Conservation (phyloP, 2,797 vertebrate species). For the Clarias pachynema region DNA sequence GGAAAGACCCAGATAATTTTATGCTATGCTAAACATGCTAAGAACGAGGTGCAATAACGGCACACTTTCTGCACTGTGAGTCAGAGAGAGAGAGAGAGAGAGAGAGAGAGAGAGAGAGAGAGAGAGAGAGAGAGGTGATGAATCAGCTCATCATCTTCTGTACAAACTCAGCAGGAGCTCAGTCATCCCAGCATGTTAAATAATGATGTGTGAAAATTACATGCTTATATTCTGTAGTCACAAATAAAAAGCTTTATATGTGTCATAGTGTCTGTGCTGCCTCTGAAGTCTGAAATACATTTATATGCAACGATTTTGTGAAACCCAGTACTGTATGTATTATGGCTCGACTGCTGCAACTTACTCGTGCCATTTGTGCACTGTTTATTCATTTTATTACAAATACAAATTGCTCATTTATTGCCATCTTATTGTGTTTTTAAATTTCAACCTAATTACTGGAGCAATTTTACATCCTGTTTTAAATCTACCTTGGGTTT, state of each 20-base stretch:
- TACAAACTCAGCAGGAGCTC: conserved; percentile 34
- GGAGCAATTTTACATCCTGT: background rate
- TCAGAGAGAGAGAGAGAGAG: conserved; percentile 18
- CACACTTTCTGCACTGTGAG: conserved; percentile 36
- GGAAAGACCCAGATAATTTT: conserved; percentile 50
- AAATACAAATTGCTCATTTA: background rate
- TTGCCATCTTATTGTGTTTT: background rate
- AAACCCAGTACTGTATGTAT: background rate
- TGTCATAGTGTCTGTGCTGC: background rate
- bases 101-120: conserved; percentile 2
- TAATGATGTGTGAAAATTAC: background rate
- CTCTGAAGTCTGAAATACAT: too few relatives aligned
- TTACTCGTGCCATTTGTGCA: background rate
- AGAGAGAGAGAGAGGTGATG: conserved; percentile 15
- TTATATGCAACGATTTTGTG: background rate
- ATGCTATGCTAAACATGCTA: conserved; percentile 45
- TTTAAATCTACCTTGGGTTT: background rate
- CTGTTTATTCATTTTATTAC: background rate
- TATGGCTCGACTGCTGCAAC: background rate
- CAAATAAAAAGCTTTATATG: background rate
- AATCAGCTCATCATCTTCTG: conserved; percentile 38
- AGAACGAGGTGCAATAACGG: conserved; percentile 40
- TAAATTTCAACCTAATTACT: background rate
- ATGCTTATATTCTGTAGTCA: background rate
- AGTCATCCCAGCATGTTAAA: conserved; percentile 29